phyloP scores from a whole-genome alignment of 35 echinoderm and acorn worm species.

The Apostichopus californicus region DNA sequence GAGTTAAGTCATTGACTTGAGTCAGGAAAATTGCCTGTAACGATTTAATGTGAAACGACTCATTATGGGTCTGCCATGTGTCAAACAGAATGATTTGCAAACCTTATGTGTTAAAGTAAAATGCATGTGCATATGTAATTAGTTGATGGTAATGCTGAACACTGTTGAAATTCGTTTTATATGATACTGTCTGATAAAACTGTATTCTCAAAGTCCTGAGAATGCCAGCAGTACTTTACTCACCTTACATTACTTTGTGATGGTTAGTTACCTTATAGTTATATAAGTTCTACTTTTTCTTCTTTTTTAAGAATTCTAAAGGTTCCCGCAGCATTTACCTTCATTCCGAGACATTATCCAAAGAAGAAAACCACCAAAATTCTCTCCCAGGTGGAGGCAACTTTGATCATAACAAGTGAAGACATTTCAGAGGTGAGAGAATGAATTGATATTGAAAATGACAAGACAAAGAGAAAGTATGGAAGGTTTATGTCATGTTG shows the following conservation, averaged over 20 bases:
- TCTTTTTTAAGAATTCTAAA: constrained; percentile 58
- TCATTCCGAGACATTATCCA: constrained; percentile 56
- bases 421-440: constrained; percentile 37
- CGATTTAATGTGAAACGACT: too few relatives aligned
- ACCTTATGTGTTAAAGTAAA: too few relatives aligned
- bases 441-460: background rate
- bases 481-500: too few relatives aligned
- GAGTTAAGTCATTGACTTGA: too few relatives aligned
- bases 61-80: too few relatives aligned
- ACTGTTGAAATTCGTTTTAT: background rate
- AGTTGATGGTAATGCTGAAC: background rate
- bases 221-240: too few relatives aligned
- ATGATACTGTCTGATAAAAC: background rate
- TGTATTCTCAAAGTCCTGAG: background rate
- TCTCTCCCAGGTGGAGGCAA: constrained; percentile 13
- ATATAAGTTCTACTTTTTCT: background rate
- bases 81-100: too few relatives aligned
- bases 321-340: constrained; percentile 50
- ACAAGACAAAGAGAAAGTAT: too few relatives aligned
- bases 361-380: constrained; percentile 46
- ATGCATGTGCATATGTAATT: background rate
- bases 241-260: background rate
- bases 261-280: background rate
- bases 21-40: too few relatives aligned
- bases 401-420: constrained; percentile 22